These are phyloP conservation scores for Todiramphus chloris DNA, from an alignment of 2,113 vertebrate genomes.

Conservation along the genomic window DNA sequence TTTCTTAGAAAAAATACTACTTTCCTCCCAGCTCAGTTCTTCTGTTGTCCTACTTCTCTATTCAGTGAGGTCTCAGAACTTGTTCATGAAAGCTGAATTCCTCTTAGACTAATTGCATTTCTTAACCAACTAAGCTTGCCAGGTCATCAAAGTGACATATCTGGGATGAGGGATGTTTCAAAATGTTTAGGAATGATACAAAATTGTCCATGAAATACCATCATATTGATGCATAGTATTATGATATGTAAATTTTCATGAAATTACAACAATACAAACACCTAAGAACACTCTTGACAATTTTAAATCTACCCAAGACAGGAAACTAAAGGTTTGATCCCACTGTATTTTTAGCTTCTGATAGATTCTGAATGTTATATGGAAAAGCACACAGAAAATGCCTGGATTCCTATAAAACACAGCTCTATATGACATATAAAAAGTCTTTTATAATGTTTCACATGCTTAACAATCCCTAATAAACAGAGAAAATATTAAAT, in stretches of 20 bases:
- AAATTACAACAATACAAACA: neutral
- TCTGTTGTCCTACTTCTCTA: neutral
- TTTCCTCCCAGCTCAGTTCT: neutral
- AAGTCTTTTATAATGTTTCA: neutral
- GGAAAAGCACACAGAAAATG: neutral
- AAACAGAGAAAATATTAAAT: constrained; percentile 32
- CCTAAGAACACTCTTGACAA: neutral
- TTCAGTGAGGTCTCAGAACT: neutral
- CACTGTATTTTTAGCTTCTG: neutral
- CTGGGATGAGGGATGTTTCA: neutral
- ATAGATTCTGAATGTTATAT: neutral
- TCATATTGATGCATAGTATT: neutral
- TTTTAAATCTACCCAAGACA: neutral
- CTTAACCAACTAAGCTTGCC: neutral
- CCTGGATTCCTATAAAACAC: neutral
- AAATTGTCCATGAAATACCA: neutral
- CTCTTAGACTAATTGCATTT: neutral
- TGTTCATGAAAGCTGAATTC: neutral
- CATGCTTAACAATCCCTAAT: neutral
- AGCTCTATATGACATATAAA: neutral
- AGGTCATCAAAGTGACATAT: neutral
- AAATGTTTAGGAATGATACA: neutral
- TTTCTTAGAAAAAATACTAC: neutral
- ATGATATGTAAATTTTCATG: neutral
- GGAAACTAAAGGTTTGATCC: neutral